phyloP scores from a whole-genome alignment of 64 coral and sea anemone species.

The Catalaphyllia jardinei region DNA sequence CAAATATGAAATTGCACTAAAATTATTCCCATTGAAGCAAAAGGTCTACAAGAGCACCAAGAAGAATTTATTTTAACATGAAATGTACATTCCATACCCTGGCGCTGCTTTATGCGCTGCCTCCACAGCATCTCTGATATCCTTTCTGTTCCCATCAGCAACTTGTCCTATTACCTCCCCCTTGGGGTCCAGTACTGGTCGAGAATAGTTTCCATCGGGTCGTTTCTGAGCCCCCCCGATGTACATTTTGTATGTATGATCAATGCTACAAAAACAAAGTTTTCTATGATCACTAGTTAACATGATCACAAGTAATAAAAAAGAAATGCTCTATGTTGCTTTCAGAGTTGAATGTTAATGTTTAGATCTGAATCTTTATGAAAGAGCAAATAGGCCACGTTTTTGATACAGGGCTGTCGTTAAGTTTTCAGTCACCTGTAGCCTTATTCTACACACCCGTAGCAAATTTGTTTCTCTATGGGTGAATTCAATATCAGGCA shows the following conservation, averaged over 20 bases:
- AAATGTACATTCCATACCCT: conserved; percentile 40
- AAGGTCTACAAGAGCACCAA: not conserved
- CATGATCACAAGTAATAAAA: not conserved
- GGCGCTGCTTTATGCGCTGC: conserved; percentile 93
- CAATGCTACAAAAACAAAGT: conserved; percentile 65
- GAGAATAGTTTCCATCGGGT: conserved; percentile 90
- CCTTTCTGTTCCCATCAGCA: conserved; percentile 92
- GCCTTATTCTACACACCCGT: too few relatives aligned
- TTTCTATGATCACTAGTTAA: not conserved
- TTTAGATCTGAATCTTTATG: too few relatives aligned
- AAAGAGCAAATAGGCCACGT: too few relatives aligned
- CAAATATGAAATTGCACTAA: not conserved
- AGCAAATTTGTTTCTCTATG: too few relatives aligned
- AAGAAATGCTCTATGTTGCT: not conserved
- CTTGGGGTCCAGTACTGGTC: conserved; percentile 69
- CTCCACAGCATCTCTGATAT: conserved; percentile 93
- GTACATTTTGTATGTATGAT: conserved; percentile 99
- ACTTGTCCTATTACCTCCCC: conserved; percentile 92
- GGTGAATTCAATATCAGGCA: too few relatives aligned
- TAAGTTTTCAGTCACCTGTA: too few relatives aligned
- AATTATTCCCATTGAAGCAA: not conserved
- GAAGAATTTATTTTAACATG: not conserved
- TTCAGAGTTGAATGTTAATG: too few relatives aligned
- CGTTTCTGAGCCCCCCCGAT: conserved; percentile 97
- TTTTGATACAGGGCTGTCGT: too few relatives aligned